phyloP scores from a whole-genome alignment of 2,888 invertebrate genomes.

The Steinernema hermaphroditum region DNA sequence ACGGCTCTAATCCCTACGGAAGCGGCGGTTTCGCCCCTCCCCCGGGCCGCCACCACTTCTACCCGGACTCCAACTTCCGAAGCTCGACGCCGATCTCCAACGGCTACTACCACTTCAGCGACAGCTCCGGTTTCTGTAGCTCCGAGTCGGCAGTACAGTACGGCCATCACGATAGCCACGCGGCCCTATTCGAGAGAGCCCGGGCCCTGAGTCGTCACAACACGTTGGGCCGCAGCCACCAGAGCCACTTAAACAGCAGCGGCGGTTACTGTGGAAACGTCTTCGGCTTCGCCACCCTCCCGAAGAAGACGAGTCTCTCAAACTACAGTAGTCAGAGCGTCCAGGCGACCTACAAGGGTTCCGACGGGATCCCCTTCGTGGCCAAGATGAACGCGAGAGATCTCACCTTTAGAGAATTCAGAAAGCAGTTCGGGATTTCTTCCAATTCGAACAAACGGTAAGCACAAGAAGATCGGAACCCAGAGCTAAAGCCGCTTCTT shows the following conservation, averaged over 20 bases:
- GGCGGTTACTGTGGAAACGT: conserved; percentile 4
- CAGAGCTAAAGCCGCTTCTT: not conserved
- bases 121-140: conserved; percentile 39
- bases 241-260: not conserved
- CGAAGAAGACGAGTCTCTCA: not conserved
- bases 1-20: conserved; percentile 19
- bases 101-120: conserved; percentile 34
- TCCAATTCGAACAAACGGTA: conserved; percentile 40
- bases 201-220: conserved; percentile 11
- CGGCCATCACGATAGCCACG: conserved; percentile 14
- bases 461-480: conserved; percentile 7
- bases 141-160: conserved; percentile 35
- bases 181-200: conserved; percentile 21
- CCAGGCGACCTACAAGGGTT: conserved; percentile 15
- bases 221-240: conserved; percentile 9
- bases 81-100: conserved; percentile 23
- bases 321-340: conserved; percentile 5
- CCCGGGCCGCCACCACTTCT: conserved; percentile 14
- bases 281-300: conserved; percentile 13
- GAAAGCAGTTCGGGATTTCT: conserved; percentile 47
- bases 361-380: conserved; percentile 47
- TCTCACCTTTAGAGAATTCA: conserved; percentile 47
- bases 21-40: conserved; percentile 26
- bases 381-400: conserved; percentile 39
- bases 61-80: conserved; percentile 2